Evolutionary conservation across 2,113 vertebrate species (phyloP), one percentile per base, ranked within the genome.

Genomic region (Plectropomus leopardus): DNA sequence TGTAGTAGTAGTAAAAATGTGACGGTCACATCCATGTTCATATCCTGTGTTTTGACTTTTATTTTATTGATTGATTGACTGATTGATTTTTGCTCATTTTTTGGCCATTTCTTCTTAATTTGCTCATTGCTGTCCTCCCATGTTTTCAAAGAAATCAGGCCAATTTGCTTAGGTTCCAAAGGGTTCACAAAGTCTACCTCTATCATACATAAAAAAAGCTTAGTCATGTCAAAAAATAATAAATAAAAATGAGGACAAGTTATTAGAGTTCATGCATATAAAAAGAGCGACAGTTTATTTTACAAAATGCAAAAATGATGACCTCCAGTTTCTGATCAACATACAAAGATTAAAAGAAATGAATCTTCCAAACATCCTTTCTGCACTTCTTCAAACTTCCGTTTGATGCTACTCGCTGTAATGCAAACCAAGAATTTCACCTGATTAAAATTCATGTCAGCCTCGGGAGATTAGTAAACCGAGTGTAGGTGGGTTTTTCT

Each of bases 401-500:
- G 9, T 14, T 47, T 40, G 26, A 77, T 65, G 30, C 42, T 15
- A 4, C 32, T 71, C n/a, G 24, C 14, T 54, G 11, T 40, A 57
- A 76, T 21, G 34, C 42, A 61, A 57, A 73, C 58, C 7, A 42
- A 66, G 32, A 71, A 45, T 58, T 78, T 5, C 54, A 63, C 58
- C 55, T 61, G 23, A 51, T 61, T 50, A 66, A 60, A 36, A 65
- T 69, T 44, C 58, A 53, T 30, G 42, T 77, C 68, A 63, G 47
- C 57, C 53, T 63, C 10, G 6, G 53, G 51, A 78, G 69, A 73
- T 73, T 30, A 32, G 40, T 85, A 58, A 60, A 70, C 28, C 24
- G 19, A 53, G 69, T 78, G 76, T 73, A 55, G 80, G 69, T 81
- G 68, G 69, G 17, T 55, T 72, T 83, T 75, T 69, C 66, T 72